phyloP scores from a whole-genome alignment of 2,888 invertebrate species.

The Lagria hirta region DNA sequence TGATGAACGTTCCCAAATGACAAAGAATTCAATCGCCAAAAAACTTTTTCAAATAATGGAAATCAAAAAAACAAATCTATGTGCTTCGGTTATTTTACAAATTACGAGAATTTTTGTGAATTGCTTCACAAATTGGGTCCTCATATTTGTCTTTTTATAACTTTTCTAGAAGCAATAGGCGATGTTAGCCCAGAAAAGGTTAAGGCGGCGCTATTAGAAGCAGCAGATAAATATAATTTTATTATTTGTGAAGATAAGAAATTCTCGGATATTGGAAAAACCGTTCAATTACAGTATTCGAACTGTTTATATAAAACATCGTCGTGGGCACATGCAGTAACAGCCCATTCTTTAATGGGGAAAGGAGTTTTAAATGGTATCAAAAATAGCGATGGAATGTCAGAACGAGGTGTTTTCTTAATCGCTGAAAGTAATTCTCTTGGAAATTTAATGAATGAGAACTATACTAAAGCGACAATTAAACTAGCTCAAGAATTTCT shows the following conservation, averaged over 20 bases:
- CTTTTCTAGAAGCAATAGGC: slow-evolving; percentile 84
- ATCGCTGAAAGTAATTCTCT: slow-evolving; percentile 87
- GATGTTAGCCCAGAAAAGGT: slow-evolving; percentile 73
- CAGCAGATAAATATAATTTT: slow-evolving; percentile 80
- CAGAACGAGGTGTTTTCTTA: slow-evolving; percentile 68
- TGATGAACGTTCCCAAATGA: slow-evolving; percentile 60
- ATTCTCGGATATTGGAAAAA: slow-evolving; percentile 95
- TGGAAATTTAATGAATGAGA: slow-evolving; percentile 63
- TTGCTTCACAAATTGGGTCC: slow-evolving; percentile 76
- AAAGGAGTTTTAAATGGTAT: slow-evolving; percentile 63
- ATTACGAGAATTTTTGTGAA: slow-evolving; percentile 69
- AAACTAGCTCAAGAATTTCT: slow-evolving; percentile 71
- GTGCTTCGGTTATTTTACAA: slow-evolving; percentile 83
- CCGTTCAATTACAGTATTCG: slow-evolving; percentile 79
- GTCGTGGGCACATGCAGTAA: slow-evolving; percentile 91
- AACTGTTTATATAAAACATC: slow-evolving; percentile 75
- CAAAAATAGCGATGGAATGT: slow-evolving; percentile 51
- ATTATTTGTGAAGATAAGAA: slow-evolving; percentile 95
- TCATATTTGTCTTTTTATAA: slow-evolving; percentile 84
- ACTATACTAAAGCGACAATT: slow-evolving; percentile 68
- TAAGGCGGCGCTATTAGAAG: slow-evolving; percentile 59
- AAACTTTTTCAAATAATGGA: slow-evolving; percentile 78
- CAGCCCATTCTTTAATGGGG: slow-evolving; percentile 87
- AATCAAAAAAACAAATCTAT: slow-evolving; percentile 83
- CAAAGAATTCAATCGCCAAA: slow-evolving; percentile 64